These are phyloP conservation scores for Brachyopa scutellaris DNA, from an alignment of 2,888 invertebrate species.

Conservation along the genomic window DNA sequence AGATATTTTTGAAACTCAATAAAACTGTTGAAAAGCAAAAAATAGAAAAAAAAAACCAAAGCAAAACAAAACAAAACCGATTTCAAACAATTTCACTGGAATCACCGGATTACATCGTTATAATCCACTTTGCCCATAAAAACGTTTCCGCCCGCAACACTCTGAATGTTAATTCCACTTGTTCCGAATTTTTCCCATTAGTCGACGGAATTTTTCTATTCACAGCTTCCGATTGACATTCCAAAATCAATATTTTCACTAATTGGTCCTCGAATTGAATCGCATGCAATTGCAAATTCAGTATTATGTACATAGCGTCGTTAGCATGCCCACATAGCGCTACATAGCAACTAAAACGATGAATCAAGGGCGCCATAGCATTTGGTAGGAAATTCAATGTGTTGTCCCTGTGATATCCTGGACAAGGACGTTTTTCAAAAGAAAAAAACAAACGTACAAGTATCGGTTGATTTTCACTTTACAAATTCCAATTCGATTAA, in stretches of 20 bases:
- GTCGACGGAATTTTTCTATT: slow-evolving; percentile 46
- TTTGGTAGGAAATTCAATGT: slow-evolving; percentile 1
- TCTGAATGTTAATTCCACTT: slow-evolving; percentile 18
- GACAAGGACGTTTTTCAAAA: neutral
- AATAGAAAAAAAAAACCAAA: too few relatives aligned
- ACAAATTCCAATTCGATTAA: slow-evolving; percentile 42
- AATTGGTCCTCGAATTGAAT: slow-evolving; percentile 59
- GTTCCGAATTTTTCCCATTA: slow-evolving; percentile 39
- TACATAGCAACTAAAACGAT: neutral
- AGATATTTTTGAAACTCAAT: too few relatives aligned
- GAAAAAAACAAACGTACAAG: neutral
- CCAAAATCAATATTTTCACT: slow-evolving; percentile 65
- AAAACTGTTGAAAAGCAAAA: too few relatives aligned
- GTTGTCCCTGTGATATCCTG: slow-evolving; percentile 3
- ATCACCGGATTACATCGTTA: slow-evolving; percentile 14
- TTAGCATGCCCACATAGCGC: neutral
- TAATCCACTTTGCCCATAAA: slow-evolving; percentile 5
- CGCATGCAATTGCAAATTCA: neutral
- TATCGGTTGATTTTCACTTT: slow-evolving; percentile 39
- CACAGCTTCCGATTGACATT: slow-evolving; percentile 33
- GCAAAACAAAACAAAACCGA: too few relatives aligned
- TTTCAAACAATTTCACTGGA: slow-evolving; percentile 21
- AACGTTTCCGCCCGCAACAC: neutral
- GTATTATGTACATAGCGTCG: neutral
- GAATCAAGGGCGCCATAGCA: neutral